Evolutionary conservation across 1,140 invertebrate species (phyloP), one percentile per base, ranked within the genome.

Genomic region (Trachymyrmex cornetzi): DNA sequence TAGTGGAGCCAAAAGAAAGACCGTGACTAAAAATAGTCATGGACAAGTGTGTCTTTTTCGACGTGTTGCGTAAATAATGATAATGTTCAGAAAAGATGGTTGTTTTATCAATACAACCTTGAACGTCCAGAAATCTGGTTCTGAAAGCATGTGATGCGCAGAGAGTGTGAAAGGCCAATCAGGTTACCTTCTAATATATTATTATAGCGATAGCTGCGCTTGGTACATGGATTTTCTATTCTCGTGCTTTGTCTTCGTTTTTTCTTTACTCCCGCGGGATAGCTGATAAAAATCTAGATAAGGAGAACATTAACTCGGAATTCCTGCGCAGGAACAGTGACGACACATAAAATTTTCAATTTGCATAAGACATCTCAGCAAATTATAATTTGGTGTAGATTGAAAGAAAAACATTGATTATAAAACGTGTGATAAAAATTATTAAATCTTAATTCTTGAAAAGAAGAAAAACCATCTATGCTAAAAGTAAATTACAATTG

Each of bases 91-190:
- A 48, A n/a, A 14, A 57, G 22, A 61, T 38, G n/a, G 6, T 82
- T 63, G 55, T 71, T 86, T 85, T 38, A 7, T 44, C 66, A 30
- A 12, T 55, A 22, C 48, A 80, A 82, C 66, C 77, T 82, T 86
- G 77, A 48, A 63, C 66, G 27, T 50, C 69, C 86, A 89, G 90
- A 93, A 90, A 92, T 93, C 88, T 87, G 85, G 88, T 82, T 87
- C 50, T 85, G 24, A 12, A 84, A 77, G 22, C 72, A 89, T 67
- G 50, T 30, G 57, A 75, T 30, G 34, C 38, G n/a, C 66, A 69
- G 22, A 38, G 4, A 75, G 22, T 53, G 27, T 44, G 57, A 79
- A 79, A 79, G 82, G 69, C 57, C 69, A 88, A 79, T 34, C 22
- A 24, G 30, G 24, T 3, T 75, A 59, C 16, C 53, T 69, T 44